Percentiles rank a stretch among this genome's conserved stretches.
These are phyloP conservation scores for Papilio machaon DNA, from an alignment of 1,140 invertebrate genomes.

Conservation along the genomic window DNA sequence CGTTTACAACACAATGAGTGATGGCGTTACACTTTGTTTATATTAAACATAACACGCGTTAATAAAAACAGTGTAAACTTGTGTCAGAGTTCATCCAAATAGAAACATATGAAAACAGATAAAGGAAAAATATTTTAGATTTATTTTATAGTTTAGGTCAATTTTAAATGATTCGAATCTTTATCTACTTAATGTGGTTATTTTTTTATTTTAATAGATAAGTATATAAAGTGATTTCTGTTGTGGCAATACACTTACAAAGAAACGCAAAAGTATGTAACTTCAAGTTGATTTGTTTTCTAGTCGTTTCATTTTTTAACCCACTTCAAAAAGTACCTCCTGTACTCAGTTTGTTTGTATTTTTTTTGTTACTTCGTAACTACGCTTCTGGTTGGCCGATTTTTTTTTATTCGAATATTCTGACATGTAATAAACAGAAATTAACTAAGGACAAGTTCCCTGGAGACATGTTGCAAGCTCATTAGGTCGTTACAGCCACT, in stretches of 20 bases:
- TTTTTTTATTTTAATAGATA: background rate
- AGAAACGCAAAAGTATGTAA: background rate
- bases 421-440: too few relatives aligned
- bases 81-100: conserved; percentile 52
- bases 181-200: too few relatives aligned
- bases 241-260: too few relatives aligned
- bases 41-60: conserved; percentile 64
- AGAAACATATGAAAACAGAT: background rate
- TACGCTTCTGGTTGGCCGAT: too few relatives aligned
- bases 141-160: background rate
- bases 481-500: conserved; percentile 42
- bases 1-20: conserved; percentile 74
- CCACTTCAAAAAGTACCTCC: too few relatives aligned
- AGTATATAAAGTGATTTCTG: too few relatives aligned
- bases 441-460: conserved; percentile 7
- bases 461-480: conserved; percentile 40
- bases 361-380: too few relatives aligned
- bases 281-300: background rate
- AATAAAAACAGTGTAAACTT: conserved; percentile 49
- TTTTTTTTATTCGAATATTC: too few relatives aligned
- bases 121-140: background rate
- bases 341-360: too few relatives aligned
- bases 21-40: conserved; percentile 66
- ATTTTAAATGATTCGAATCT: too few relatives aligned
- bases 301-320: too few relatives aligned